These are phyloP conservation scores for Ammodytes dubius DNA, from an alignment of 2,113 vertebrate genomes.

Conservation along the genomic window DNA sequence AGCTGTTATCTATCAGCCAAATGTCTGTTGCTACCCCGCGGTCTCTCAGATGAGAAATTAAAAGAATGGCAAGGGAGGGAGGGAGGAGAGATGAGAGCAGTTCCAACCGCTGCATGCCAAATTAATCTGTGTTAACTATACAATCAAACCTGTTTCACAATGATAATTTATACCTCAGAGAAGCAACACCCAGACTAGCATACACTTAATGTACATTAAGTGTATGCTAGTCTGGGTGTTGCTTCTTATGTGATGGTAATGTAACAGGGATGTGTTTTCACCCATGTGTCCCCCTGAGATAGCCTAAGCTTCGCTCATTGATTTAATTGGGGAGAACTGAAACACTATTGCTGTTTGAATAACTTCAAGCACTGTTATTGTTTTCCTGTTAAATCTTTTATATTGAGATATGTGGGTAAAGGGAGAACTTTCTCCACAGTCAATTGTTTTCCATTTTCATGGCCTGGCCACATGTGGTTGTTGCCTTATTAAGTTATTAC, in stretches of 20 bases:
- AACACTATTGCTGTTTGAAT: neutral
- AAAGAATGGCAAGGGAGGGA: constrained; percentile 16
- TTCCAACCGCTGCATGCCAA: neutral
- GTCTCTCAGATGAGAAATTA: constrained; percentile 62
- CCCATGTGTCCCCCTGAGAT: neutral
- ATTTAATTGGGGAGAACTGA: neutral
- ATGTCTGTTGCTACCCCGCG: constrained; percentile 44
- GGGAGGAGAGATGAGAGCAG: constrained; percentile 2
- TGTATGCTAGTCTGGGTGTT: too few species aligned
- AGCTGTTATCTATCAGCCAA: constrained; percentile 59
- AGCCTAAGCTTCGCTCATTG: neutral
- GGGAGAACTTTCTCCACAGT: too few species aligned
- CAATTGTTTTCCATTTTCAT: too few species aligned
- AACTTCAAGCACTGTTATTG: neutral
- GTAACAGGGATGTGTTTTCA: neutral
- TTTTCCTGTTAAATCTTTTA: neutral
- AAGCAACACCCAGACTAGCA: neutral
- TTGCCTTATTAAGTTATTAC: too few species aligned
- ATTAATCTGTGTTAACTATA: constrained; percentile 3
- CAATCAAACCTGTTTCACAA: neutral
- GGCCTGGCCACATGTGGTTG: too few species aligned
- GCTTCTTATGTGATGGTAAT: neutral
- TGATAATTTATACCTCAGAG: neutral
- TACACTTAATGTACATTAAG: neutral
- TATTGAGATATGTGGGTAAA: neutral